Percentiles rank a stretch among this genome's conserved stretches.
phyloP scores from a whole-genome alignment of 2,113 vertebrate genomes.

The Procavia capensis region DNA sequence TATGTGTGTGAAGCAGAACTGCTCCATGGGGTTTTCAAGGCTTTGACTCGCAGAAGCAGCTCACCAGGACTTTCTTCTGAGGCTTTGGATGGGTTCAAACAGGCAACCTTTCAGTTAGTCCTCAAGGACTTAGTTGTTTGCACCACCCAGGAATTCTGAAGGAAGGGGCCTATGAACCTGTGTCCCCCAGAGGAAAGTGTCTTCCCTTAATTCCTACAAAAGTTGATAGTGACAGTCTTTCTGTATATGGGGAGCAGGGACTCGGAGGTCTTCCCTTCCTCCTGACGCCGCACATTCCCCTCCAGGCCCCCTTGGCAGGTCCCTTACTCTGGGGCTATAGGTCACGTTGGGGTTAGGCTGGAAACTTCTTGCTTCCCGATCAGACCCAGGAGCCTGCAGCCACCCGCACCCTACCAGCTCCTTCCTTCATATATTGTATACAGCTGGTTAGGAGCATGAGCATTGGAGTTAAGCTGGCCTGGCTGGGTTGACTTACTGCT shows the following conservation, averaged over 20 bases:
- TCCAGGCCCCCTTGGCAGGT: neutral
- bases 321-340: neutral
- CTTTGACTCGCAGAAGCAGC: neutral
- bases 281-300: rapidly evolving
- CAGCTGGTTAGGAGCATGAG: neutral
- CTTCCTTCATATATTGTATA: neutral
- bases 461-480: neutral
- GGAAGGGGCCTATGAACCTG: neutral
- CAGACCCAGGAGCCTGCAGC: neutral
- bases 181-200: neutral
- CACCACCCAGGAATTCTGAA: neutral
- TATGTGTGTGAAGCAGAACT: neutral
- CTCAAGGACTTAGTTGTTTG: neutral
- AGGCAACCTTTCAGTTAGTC: neutral
- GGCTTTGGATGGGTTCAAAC: neutral
- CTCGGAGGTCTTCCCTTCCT: neutral
- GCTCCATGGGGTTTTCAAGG: neutral
- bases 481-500: neutral
- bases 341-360: neutral
- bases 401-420: neutral
- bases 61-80: neutral
- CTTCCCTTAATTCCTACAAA: neutral
- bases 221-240: neutral
- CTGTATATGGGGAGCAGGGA: neutral
- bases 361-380: neutral